These are phyloP conservation scores for Eupithecia centaureata DNA, from an alignment of 2,888 invertebrate species.

Conservation along the genomic window DNA sequence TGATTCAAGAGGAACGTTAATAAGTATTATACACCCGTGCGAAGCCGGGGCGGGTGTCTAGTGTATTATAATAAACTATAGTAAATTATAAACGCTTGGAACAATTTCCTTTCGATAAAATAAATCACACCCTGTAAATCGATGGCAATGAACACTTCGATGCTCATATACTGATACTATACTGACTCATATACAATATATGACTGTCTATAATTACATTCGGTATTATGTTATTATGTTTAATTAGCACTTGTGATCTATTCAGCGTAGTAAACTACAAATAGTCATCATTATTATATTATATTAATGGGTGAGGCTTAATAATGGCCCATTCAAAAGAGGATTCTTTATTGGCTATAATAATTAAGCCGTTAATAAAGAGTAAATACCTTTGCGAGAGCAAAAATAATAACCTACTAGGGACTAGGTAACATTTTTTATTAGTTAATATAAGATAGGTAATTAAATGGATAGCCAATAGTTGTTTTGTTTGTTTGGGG, in stretches of 20 bases:
- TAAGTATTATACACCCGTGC: too few species aligned
- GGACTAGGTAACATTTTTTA: neutral
- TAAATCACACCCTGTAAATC: slow-evolving; percentile 7
- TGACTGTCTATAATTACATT: slow-evolving; percentile 63
- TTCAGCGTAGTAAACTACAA: slow-evolving; percentile 27
- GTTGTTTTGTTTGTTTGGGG: neutral
- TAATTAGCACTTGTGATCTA: slow-evolving; percentile 53
- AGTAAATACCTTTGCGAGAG: neutral
- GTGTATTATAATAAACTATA: too few species aligned
- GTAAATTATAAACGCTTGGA: neutral
- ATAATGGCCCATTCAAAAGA: slow-evolving; percentile 37
- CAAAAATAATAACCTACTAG: neutral
- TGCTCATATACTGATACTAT: slow-evolving; percentile 15
- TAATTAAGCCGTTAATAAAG: slow-evolving; percentile 6
- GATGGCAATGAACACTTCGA: slow-evolving; percentile 21
- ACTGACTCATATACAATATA: too few species aligned
- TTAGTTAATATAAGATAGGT: neutral
- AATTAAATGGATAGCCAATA: neutral
- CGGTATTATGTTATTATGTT: slow-evolving; percentile 66
- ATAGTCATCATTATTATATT: slow-evolving; percentile 30
- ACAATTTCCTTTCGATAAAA: neutral
- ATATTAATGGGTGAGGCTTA: slow-evolving; percentile 29
- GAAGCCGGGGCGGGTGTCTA: too few species aligned
- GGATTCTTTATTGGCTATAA: slow-evolving; percentile 19
- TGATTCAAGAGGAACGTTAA: too few species aligned